phyloP scores from a whole-genome alignment of 2,888 invertebrate genomes.

The Rhagophthalmus giganteus region DNA sequence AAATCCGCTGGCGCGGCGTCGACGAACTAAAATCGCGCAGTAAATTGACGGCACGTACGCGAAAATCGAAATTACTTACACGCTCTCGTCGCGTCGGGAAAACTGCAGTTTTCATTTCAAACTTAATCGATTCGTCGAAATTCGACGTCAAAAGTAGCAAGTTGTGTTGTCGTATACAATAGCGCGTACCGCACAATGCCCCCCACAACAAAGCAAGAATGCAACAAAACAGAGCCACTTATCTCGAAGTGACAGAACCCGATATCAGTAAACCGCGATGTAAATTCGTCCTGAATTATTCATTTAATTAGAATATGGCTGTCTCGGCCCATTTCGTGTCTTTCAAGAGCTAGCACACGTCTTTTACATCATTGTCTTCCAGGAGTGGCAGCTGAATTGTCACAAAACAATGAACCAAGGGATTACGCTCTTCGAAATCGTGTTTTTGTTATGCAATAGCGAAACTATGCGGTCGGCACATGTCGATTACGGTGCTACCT shows the following conservation, averaged over 20 bases:
- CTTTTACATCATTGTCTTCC: conserved; percentile 20
- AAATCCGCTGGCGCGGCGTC: too few species aligned
- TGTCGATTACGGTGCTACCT: conserved; percentile 11
- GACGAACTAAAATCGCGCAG: neutral
- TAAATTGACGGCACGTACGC: neutral
- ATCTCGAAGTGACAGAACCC: conserved; percentile 36
- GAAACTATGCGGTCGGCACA: conserved; percentile 16
- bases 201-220: conserved; percentile 23
- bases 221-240: conserved; percentile 31
- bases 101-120: neutral
- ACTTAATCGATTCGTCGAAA: neutral
- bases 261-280: conserved; percentile 37
- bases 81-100: neutral
- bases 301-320: conserved; percentile 41
- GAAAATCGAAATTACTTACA: neutral
- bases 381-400: conserved; percentile 22
- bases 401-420: conserved; percentile 16
- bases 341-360: conserved; percentile 24
- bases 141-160: conserved; percentile 3
- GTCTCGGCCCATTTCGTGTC: conserved; percentile 34
- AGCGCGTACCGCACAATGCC: conserved; percentile 1
- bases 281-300: conserved; percentile 40
- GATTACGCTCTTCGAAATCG: conserved; percentile 22
- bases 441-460: conserved; percentile 11
- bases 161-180: neutral